phyloP scores from a whole-genome alignment of 2,113 vertebrate genomes.

The Pristiophorus japonicus region DNA sequence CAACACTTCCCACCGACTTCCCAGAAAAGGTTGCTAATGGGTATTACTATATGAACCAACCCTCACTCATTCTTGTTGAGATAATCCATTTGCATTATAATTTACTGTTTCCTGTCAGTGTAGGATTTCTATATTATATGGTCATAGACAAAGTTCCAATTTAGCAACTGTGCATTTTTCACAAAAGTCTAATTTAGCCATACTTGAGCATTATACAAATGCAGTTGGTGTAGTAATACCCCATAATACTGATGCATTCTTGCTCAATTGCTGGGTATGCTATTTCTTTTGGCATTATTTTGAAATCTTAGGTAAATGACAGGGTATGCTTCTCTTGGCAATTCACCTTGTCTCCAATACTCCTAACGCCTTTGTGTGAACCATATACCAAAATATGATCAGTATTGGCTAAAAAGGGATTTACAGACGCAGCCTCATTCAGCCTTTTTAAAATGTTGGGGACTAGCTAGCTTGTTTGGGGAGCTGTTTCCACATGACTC shows the following conservation, averaged over 20 bases:
- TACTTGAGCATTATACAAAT: too few species aligned
- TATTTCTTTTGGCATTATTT: not conserved
- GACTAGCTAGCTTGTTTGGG: not conserved
- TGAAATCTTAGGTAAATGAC: not conserved
- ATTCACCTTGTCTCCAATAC: not conserved
- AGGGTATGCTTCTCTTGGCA: not conserved
- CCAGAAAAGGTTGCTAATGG: not conserved
- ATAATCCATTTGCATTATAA: not conserved
- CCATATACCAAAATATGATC: not conserved
- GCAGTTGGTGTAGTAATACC: not conserved
- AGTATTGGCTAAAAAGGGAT: not conserved
- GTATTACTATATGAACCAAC: not conserved
- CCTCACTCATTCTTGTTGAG: not conserved
- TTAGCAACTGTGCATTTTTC: not conserved
- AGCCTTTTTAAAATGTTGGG: not conserved
- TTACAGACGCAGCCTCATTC: too few species aligned
- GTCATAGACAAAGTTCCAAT: not conserved
- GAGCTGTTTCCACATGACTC: not conserved
- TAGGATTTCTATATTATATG: not conserved
- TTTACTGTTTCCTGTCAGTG: not conserved
- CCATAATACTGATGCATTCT: not conserved
- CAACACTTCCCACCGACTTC: not conserved
- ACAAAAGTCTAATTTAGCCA: not conserved
- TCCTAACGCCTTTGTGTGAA: not conserved
- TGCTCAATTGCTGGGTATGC: not conserved